Evolutionary conservation across 2,797 vertebrate species (phyloP), one percentile per base, ranked within the genome.

Genomic region (Malacoraja senta): DNA sequence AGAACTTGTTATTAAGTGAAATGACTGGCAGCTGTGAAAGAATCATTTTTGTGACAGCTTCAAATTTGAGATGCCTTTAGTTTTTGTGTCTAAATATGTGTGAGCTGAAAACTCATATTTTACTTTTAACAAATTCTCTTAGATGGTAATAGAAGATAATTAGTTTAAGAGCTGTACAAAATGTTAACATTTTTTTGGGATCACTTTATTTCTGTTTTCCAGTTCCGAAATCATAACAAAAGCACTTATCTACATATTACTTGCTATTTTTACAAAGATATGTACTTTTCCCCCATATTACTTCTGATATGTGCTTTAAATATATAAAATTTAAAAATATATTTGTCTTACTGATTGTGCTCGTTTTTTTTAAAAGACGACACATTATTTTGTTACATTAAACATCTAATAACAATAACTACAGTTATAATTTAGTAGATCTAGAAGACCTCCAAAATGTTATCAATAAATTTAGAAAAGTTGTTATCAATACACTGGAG

Each of bases 281-380:
- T 19, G 91, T 15, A 24, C 3, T 93, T 79, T 84, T 58, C 61
- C 86, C 63, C 71, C n/a, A 17, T 19, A 58, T 24, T 58, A 32
- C 38, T 88, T 58, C 35, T 93, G 32, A 72, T 86, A 72, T 29
- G 4, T 93, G 93, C 95, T 95, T 94, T 94, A 94, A 95, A 80
- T 38, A 21, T 35, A 8, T 9, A 3, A 9, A 4, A 3, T 32
- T 19, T 38, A n/a, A 61, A 81, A 4, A 10, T 29, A 13, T n/a
- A 78, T 35, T 35, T 2, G 24, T 61, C 44, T 81, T 13, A 29
- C 13, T 61, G n/a, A 61, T 84, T 83, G 80, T 83, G 53, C 80
- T 29, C 12, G 3, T 61, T 8, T 84, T 84, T 72, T 21, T 21
- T 2, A 29, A 61, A 3, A 10, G 12, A 15, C 38, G n/a, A n/a